Conservation (phyloP, 1,140 invertebrate species). For the Euura lappo region DNA sequence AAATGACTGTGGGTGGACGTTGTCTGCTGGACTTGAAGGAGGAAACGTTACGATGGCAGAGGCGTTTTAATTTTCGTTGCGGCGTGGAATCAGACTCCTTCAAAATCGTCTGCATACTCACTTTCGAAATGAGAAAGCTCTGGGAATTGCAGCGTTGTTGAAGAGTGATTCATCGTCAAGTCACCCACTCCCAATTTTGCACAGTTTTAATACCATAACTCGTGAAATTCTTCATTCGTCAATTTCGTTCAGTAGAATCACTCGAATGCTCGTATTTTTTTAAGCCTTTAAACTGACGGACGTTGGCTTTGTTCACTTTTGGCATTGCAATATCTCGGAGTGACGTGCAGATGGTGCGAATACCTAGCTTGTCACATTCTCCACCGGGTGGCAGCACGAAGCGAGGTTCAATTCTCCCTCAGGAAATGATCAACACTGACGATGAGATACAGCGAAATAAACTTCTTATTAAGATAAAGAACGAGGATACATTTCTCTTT, state of each 20-base stretch:
- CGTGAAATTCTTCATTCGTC: too few species aligned
- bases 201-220: too few species aligned
- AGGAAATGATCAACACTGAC: background rate
- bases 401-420: background rate
- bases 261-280: background rate
- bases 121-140: too few species aligned
- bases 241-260: too few species aligned
- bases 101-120: too few species aligned
- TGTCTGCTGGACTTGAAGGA: constrained; percentile 20
- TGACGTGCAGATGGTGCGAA: background rate
- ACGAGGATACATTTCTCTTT: too few species aligned
- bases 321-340: background rate
- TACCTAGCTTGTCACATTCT: background rate
- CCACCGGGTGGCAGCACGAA: background rate
- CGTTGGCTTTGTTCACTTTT: background rate
- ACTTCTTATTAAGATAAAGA: background rate
- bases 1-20: constrained; percentile 32
- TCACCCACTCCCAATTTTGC: too few species aligned
- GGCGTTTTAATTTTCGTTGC: constrained; percentile 30
- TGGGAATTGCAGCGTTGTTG: too few species aligned
- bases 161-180: too few species aligned
- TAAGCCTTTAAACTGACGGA: background rate
- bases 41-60: constrained; percentile 15
- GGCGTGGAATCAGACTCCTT: too few species aligned
- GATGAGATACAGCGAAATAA: background rate